Percentiles rank a stretch among this genome's conserved stretches.
These are phyloP conservation scores for Caenorhabditis virilis DNA, from an alignment of 2,888 invertebrate genomes.

Conservation along the genomic window DNA sequence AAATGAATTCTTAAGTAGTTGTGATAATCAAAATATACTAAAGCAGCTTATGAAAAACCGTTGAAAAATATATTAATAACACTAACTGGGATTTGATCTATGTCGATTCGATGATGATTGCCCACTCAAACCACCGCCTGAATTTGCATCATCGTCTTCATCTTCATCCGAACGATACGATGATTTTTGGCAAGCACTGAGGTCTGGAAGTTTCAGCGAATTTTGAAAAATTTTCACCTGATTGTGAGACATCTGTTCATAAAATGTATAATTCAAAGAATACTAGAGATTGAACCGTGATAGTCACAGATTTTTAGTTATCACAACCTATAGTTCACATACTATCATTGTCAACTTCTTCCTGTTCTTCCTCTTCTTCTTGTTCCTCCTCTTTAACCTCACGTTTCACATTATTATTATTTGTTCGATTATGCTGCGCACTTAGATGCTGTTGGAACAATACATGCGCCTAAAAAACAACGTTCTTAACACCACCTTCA, in stretches of 20 bases:
- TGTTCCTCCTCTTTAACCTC: slow-evolving; percentile 20
- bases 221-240: not conserved
- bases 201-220: slow-evolving; percentile 24
- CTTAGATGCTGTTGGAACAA: slow-evolving; percentile 34
- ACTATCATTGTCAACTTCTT: slow-evolving; percentile 31
- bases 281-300: no score
- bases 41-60: no score
- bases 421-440: slow-evolving; percentile 22
- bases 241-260: no score
- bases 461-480: slow-evolving; percentile 12
- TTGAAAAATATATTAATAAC: not conserved
- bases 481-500: not conserved
- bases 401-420: slow-evolving; percentile 35
- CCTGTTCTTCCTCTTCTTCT: slow-evolving; percentile 42
- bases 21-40: no score
- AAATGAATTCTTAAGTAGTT: no score
- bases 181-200: slow-evolving; percentile 45
- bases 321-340: not conserved
- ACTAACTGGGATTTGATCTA: slow-evolving; percentile 40
- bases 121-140: slow-evolving; percentile 25
- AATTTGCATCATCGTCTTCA: slow-evolving; percentile 18
- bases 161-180: slow-evolving; percentile 44
- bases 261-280: no score
- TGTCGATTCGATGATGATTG: slow-evolving; percentile 34
- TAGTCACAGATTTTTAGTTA: slow-evolving; percentile 1